These are phyloP conservation scores for Rana temporaria DNA, from an alignment of 2,113 vertebrate genomes.

Conservation along the genomic window DNA sequence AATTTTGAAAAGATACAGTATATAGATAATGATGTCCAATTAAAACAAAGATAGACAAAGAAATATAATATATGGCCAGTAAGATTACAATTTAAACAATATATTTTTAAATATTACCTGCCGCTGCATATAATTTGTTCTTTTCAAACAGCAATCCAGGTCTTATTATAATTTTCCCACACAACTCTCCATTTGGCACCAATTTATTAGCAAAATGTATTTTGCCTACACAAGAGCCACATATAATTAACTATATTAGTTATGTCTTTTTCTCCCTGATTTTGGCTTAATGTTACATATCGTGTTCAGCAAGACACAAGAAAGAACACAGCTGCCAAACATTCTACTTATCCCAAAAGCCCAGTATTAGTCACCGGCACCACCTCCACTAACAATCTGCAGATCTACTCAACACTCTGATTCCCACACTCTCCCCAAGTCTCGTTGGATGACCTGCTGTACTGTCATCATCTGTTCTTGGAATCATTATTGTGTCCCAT, in stretches of 20 bases:
- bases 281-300: background rate
- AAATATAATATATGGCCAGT: no score
- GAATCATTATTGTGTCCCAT: background rate
- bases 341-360: constrained; percentile 12
- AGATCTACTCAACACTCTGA: background rate
- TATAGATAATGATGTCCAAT: no score
- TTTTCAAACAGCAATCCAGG: no score
- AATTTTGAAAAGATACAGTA: no score
- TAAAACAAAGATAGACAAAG: no score
- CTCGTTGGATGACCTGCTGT: constrained; percentile 19
- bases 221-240: background rate
- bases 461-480: constrained; percentile 17
- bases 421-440: constrained; percentile 27
- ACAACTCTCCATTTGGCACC: background rate
- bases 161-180: no score
- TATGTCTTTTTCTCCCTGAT: background rate
- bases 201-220: background rate
- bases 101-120: no score
- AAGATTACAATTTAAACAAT: no score
- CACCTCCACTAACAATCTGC: background rate
- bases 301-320: background rate
- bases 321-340: background rate
- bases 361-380: constrained; percentile 10
- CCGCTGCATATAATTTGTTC: no score
- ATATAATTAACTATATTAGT: background rate